Conservation (phyloP, 2,888 invertebrate species). For the Pseudococcus viburni region DNA sequence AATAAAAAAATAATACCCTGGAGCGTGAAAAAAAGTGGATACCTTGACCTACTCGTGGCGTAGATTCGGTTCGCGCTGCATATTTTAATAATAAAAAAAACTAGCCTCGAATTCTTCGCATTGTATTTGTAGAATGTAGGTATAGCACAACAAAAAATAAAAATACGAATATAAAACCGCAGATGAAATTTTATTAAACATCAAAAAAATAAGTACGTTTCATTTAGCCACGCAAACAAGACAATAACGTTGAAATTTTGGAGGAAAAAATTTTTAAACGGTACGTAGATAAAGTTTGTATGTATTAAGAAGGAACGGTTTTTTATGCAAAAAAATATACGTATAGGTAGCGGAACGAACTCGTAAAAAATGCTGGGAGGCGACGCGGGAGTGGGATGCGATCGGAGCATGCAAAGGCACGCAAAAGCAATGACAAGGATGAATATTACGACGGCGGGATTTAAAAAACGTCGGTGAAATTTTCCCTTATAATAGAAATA, state of each 20-base stretch:
- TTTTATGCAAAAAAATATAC: background rate
- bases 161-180: background rate
- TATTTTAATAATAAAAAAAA: too few species aligned
- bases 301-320: background rate
- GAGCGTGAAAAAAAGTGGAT: too few species aligned
- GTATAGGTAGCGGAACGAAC: background rate
- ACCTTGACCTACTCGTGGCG: too few species aligned
- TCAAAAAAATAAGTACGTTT: slow-evolving; percentile 2
- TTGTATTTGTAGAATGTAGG: background rate
- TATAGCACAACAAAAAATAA: background rate
- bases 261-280: background rate
- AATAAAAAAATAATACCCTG: too few species aligned
- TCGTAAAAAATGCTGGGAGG: background rate
- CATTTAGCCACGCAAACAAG: background rate
- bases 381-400: background rate
- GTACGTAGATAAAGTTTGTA: background rate
- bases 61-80: too few species aligned
- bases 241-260: background rate
- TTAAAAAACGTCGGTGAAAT: slow-evolving; percentile 2
- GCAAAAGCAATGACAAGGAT: slow-evolving; percentile 35
- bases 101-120: too few species aligned
- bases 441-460: slow-evolving; percentile 20
- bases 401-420: background rate
- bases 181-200: slow-evolving; percentile 11
- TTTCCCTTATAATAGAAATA: slow-evolving; percentile 41